Percentiles rank a stretch among this genome's conserved stretches.
phyloP scores from a whole-genome alignment of 2,888 invertebrate species.

The Biston stratarius region DNA sequence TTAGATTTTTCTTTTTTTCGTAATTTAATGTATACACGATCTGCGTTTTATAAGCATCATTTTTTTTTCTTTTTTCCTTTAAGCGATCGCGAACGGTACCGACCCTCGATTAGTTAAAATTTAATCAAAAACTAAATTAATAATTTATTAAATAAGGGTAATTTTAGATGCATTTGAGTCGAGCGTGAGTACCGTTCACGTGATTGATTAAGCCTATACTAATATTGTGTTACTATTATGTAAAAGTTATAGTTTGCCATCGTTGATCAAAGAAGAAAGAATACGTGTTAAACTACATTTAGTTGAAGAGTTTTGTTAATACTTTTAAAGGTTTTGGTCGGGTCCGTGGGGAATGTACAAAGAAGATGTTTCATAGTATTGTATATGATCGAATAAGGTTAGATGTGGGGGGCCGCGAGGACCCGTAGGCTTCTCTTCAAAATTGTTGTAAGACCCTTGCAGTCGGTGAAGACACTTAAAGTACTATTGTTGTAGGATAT shows the following conservation, averaged over 20 bases:
- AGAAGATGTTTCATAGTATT: slow-evolving; percentile 79
- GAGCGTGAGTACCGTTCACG: slow-evolving; percentile 63
- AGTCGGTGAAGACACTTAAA: slow-evolving; percentile 83
- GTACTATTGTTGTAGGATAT: slow-evolving; percentile 80
- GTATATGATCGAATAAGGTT: slow-evolving; percentile 77
- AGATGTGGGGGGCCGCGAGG: slow-evolving; percentile 62
- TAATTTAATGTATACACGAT: slow-evolving; percentile 85
- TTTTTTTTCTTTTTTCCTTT: slow-evolving; percentile 62
- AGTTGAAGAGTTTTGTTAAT: slow-evolving; percentile 82
- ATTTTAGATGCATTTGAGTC: slow-evolving; percentile 53
- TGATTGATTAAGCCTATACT: slow-evolving; percentile 70
- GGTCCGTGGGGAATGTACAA: slow-evolving; percentile 76
- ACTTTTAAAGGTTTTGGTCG: slow-evolving; percentile 73
- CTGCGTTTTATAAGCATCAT: slow-evolving; percentile 82
- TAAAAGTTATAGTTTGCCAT: slow-evolving; percentile 84
- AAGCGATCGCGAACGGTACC: slow-evolving; percentile 59
- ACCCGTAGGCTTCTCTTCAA: slow-evolving; percentile 72
- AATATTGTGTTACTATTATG: slow-evolving; percentile 80
- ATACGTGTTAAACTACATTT: slow-evolving; percentile 80
- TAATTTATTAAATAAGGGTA: slow-evolving; percentile 58
- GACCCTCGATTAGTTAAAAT: slow-evolving; percentile 54
- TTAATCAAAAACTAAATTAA: slow-evolving; percentile 67
- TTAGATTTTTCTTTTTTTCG: slow-evolving; percentile 74
- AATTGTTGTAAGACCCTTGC: slow-evolving; percentile 78
- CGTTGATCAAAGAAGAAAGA: slow-evolving; percentile 81